Base-by-base conservation (phyloP, 1,140 invertebrate genomes). In the Muscidifurax raptorellus region DNA sequence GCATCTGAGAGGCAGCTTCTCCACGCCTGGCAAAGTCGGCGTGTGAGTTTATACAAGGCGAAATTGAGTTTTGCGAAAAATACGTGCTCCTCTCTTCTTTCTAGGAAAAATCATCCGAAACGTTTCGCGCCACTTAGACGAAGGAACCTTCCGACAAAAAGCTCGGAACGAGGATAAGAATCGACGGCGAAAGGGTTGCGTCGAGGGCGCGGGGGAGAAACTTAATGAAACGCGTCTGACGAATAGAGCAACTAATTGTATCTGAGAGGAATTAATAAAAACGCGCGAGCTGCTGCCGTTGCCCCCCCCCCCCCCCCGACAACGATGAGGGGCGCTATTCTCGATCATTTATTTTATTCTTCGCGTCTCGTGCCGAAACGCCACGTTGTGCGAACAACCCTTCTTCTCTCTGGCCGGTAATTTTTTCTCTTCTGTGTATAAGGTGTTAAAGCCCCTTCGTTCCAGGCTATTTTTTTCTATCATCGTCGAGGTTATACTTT, bases 221-320 rank as follows among this genome's bases (percentile, higher is more conserved):
- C 89, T 92, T 93, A 93, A 93, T 93, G 92, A 92, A 93, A 93
- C 90, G 90, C 89, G 90, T 91, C 90, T 92, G 92, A 93, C 91
- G 91, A 93, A 93, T 93, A 92, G 92, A 92, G 89, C 90, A 92
- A 92, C 92, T 93, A 93, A 92, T 93, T 92, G 92, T 93, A 92
- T 92, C 91, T 89, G 91, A 93, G 90, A 91, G 90, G 89, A 93
- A 93, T 92, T 93, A 93, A 93, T 93, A 93, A 92, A 92, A 93
- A 91, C 89, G 89, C 89, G 89, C 89, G 89, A 88, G 86, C 83
- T 83, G 83, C 81, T 84, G 85, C 80, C 80, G 74, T 27, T 72
- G 66, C 52, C 52, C 6, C 76, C 22, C 3, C 15, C 36, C 3
- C 30, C 15, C 82, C 82, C 36, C 13, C 47, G 18, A 44, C 86